phyloP scores from a whole-genome alignment of 2,113 vertebrate genomes.

The Hydropotes inermis region DNA sequence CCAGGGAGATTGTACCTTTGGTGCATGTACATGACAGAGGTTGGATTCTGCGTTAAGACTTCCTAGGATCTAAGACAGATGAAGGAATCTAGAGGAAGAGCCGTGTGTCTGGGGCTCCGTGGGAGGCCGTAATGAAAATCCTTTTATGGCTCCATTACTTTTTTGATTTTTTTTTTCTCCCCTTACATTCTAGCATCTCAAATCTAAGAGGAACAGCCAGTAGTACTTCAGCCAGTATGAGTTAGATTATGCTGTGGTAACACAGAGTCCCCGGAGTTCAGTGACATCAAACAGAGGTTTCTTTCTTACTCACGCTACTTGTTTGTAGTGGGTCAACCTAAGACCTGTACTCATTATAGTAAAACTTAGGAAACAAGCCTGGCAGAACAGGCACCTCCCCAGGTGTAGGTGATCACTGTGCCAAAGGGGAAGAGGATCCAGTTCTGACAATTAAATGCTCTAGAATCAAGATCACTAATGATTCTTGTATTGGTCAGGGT shows the following conservation, averaged over 20 bases:
- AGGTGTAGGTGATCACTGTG: neutral
- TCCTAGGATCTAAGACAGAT: neutral
- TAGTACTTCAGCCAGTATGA: neutral
- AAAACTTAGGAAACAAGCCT: neutral
- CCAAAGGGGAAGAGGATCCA: neutral
- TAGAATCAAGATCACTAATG: neutral
- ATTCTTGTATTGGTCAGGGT: neutral
- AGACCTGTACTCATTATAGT: neutral
- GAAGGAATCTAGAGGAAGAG: neutral
- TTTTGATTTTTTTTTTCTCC: neutral
- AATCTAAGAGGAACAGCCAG: neutral
- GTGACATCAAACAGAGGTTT: neutral
- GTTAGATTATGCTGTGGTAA: neutral
- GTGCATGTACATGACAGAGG: neutral
- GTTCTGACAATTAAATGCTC: neutral
- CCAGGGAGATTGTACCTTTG: conserved; percentile 42
- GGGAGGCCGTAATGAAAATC: neutral
- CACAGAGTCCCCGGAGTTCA: neutral
- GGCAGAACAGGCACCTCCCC: neutral
- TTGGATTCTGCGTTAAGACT: neutral
- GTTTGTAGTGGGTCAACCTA: neutral
- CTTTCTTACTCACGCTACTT: neutral
- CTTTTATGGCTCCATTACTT: neutral
- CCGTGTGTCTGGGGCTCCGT: fast-evolving
- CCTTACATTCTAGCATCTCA: neutral